Percentiles rank a stretch among this genome's conserved stretches.
Evolutionary conservation across 2,888 invertebrate species (phyloP).

Genomic region (Cephus nigrinus): DNA sequence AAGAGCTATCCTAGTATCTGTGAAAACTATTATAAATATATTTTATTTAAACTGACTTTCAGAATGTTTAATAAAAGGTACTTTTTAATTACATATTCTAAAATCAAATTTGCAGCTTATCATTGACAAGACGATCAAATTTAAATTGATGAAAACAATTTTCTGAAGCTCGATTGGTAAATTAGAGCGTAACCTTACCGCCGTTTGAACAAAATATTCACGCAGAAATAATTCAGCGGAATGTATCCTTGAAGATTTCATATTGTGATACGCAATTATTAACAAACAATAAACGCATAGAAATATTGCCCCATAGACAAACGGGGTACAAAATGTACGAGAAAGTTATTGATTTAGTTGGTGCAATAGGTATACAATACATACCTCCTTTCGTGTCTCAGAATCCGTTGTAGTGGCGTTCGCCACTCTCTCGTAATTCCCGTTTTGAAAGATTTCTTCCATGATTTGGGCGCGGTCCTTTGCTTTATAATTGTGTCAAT

Average conservation of each 20-base stretch:
- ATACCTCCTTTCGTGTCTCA: conserved; percentile 56
- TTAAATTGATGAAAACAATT: not conserved
- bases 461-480: conserved; percentile 34
- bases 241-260: not conserved
- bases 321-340: conserved; percentile 8
- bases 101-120: not conserved
- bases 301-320: conserved; percentile 8
- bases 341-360: not conserved
- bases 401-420: conserved; percentile 47
- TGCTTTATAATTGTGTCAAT: not conserved
- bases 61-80: not conserved
- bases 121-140: not conserved
- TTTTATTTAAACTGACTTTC: not conserved
- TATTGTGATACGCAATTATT: not conserved
- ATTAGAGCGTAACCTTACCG: not conserved
- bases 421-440: conserved; percentile 51
- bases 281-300: not conserved
- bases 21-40: not conserved
- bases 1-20: not conserved
- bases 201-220: not conserved
- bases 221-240: not conserved
- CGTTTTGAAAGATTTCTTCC: conserved; percentile 60
- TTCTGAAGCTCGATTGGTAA: not conserved
- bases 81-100: not conserved
- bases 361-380: conserved; percentile 10